Evolutionary conservation across 2,888 invertebrate species (phyloP).

Genomic region (Hyles lineata): DNA sequence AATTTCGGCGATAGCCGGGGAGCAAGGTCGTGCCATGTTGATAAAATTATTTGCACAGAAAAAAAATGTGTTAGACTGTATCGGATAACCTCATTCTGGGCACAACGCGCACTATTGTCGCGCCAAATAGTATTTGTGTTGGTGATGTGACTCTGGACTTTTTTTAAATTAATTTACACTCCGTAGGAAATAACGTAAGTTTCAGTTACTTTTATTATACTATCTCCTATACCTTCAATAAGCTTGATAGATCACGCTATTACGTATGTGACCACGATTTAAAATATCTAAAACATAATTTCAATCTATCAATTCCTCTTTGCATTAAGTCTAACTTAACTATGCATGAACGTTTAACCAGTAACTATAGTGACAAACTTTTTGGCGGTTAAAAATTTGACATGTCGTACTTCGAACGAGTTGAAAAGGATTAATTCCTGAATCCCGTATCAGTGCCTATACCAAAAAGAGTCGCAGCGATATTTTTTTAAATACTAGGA

Average conservation of each 20-base stretch:
- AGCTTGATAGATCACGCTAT: not conserved
- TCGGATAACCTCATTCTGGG: constrained; percentile 81
- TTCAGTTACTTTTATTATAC: not conserved
- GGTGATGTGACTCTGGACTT: constrained; percentile 40
- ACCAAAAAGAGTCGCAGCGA: not conserved
- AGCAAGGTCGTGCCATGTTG: constrained; percentile 80
- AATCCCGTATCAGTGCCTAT: not conserved
- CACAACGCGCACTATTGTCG: constrained; percentile 71
- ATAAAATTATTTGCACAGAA: constrained; percentile 82
- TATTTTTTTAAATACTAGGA: not conserved
- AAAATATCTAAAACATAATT: not conserved
- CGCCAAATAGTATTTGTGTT: constrained; percentile 33
- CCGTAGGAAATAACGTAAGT: constrained; percentile 4
- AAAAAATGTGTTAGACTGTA: constrained; percentile 80
- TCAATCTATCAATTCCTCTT: not conserved
- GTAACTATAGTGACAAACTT: not conserved
- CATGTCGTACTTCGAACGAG: not conserved
- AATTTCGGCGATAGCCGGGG: constrained; percentile 80
- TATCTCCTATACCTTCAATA: not conserved
- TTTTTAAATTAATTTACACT: constrained; percentile 30
- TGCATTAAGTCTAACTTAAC: not conserved
- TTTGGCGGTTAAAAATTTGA: not conserved
- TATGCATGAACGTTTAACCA: not conserved
- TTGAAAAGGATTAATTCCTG: not conserved
- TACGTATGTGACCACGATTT: not conserved